Evolutionary conservation across 92 coral and sea anemone genomes (phyloP).

Genomic region (Palythoa caribaeorum): DNA sequence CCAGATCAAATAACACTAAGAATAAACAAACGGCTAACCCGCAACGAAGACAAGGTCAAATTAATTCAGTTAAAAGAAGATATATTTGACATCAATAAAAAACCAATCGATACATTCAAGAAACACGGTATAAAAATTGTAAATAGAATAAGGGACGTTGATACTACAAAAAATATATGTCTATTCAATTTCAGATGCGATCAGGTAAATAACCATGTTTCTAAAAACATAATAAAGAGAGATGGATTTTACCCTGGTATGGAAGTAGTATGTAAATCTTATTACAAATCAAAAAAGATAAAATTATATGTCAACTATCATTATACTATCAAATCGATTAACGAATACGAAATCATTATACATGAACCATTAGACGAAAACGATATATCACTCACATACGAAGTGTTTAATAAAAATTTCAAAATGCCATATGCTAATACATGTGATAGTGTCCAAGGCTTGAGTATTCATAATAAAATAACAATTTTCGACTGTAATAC

Average conservation of each 20-base stretch:
- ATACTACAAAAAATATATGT: neutral
- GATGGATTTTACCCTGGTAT: neutral
- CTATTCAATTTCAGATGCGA: neutral
- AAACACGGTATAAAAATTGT: neutral
- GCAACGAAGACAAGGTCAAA: no score
- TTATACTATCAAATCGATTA: neutral
- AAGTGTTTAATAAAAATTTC: neutral
- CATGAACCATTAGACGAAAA: neutral
- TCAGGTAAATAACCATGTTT: neutral
- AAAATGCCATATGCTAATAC: neutral
- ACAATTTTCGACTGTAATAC: neutral
- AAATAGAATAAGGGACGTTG: neutral
- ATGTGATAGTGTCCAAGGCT: neutral
- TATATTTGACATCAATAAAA: neutral
- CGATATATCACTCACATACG: neutral
- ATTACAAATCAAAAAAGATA: neutral
- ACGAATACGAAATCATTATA: neutral
- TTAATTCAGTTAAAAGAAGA: neutral
- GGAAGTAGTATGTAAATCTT: neutral
- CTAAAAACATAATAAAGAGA: neutral
- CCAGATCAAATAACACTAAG: no score
- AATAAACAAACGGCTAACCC: no score
- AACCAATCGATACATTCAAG: neutral
- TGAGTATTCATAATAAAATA: neutral
- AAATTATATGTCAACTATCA: neutral